Conservation (phyloP, 1,140 invertebrate genomes). For the Lepidurus packardi region DNA sequence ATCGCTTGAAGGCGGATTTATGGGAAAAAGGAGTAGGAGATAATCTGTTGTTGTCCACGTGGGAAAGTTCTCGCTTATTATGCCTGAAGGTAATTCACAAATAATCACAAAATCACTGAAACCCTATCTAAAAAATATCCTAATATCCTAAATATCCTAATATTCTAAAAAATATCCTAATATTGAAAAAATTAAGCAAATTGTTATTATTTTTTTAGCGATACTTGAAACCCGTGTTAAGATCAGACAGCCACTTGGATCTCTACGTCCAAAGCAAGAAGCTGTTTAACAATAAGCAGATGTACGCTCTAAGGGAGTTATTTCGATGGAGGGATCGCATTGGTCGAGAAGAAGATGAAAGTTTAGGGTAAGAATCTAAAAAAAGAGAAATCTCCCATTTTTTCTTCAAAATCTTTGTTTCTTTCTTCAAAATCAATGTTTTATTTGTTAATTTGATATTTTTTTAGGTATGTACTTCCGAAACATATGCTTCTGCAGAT, state of each 20-base stretch:
- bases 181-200: not conserved
- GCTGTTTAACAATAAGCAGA: conserved; percentile 76
- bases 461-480: conserved; percentile 76
- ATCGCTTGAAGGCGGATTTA: conserved; percentile 70
- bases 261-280: conserved; percentile 72
- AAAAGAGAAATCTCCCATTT: conserved; percentile 27
- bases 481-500: conserved; percentile 94
- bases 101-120: not conserved
- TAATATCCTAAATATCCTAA: not conserved
- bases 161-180: not conserved
- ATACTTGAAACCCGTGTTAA: conserved; percentile 73
- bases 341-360: conserved; percentile 87
- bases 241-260: conserved; percentile 64
- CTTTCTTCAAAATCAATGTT: too few relatives aligned
- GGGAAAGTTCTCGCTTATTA: conserved; percentile 62
- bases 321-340: conserved; percentile 82
- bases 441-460: conserved; percentile 35
- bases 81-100: conserved; percentile 58
- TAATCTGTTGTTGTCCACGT: conserved; percentile 65
- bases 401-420: not conserved
- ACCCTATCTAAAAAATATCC: not conserved
- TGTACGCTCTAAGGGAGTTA: conserved; percentile 72
- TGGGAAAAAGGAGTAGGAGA: conserved; percentile 61
- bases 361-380: conserved; percentile 55
- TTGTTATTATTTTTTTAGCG: conserved; percentile 49